phyloP scores from a whole-genome alignment of 2,113 vertebrate species.

The Anolis carolinensis region DNA sequence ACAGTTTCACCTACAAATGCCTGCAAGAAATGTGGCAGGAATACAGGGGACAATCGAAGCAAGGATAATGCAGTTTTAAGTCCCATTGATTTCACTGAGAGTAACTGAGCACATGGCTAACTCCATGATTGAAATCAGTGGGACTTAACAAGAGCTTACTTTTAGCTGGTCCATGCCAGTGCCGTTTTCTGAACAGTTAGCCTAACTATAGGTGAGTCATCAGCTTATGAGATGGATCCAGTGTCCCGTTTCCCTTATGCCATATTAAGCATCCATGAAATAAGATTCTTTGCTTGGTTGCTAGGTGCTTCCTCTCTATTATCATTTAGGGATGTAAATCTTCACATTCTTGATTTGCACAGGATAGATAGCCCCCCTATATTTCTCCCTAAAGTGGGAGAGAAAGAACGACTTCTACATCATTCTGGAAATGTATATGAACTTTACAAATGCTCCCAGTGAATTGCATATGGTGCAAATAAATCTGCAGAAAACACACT shows the following conservation, averaged over 20 bases:
- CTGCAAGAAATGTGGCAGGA: not conserved
- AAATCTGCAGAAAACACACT: too few species aligned
- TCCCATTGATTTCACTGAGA: not conserved
- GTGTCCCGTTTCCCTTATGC: not conserved
- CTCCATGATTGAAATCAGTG: not conserved
- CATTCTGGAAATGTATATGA: too few species aligned
- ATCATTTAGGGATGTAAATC: too few species aligned
- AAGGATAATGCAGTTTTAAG: not conserved
- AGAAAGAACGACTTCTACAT: too few species aligned
- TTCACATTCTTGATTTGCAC: too few species aligned
- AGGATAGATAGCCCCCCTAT: too few species aligned
- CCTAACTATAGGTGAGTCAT: not conserved
- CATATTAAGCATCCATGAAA: not conserved
- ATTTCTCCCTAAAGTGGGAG: too few species aligned
- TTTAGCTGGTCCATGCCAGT: not conserved
- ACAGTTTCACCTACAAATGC: not conserved
- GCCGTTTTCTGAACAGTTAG: not conserved
- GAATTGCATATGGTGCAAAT: too few species aligned
- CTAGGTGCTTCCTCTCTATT: too few species aligned
- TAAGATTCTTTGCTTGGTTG: not conserved
- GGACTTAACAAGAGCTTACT: not conserved
- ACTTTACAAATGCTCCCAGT: too few species aligned
- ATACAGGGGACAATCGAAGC: not conserved
- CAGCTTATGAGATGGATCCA: not conserved
- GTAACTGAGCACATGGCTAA: not conserved